Conservation (phyloP, 2,797 vertebrate genomes). For the Diglossa cyanea region DNA sequence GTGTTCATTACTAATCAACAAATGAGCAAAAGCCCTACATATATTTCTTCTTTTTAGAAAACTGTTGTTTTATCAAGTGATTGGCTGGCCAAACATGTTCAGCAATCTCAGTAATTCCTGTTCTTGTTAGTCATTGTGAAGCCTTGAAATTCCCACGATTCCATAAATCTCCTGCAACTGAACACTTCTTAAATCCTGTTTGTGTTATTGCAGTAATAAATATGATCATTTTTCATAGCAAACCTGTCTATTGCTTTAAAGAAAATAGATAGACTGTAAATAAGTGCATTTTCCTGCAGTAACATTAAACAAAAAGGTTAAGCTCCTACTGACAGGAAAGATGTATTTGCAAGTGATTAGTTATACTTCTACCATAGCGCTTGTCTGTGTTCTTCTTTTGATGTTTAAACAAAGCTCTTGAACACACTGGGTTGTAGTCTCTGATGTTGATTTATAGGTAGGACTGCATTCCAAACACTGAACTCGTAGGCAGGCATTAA, state of each 20-base stretch:
- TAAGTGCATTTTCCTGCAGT: slow-evolving; percentile 65
- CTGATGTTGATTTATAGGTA: slow-evolving; percentile 84
- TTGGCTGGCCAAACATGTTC: neutral
- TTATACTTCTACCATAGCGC: slow-evolving; percentile 77
- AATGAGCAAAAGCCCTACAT: slow-evolving; percentile 24
- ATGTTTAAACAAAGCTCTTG: slow-evolving; percentile 84
- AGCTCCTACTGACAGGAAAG: slow-evolving; percentile 81
- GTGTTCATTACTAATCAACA: slow-evolving; percentile 58
- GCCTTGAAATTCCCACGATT: slow-evolving; percentile 31
- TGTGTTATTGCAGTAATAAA: slow-evolving; percentile 55
- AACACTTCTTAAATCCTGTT: slow-evolving; percentile 27
- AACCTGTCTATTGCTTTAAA: slow-evolving; percentile 59
- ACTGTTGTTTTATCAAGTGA: neutral
- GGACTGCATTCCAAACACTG: slow-evolving; percentile 80
- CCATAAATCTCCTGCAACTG: slow-evolving; percentile 1
- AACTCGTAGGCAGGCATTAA: slow-evolving; percentile 74
- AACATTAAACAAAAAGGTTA: slow-evolving; percentile 84
- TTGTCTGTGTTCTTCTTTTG: slow-evolving; percentile 80
- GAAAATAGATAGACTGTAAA: slow-evolving; percentile 67
- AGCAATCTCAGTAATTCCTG: neutral
- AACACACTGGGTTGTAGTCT: slow-evolving; percentile 79
- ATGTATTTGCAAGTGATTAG: slow-evolving; percentile 87
- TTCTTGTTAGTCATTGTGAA: slow-evolving; percentile 27
- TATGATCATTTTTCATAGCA: slow-evolving; percentile 51
- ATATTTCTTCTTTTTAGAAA: neutral